Percentiles rank a stretch among this genome's conserved stretches.
phyloP scores from a whole-genome alignment of 2,888 invertebrate species.

The Sminthurinus aureus region DNA sequence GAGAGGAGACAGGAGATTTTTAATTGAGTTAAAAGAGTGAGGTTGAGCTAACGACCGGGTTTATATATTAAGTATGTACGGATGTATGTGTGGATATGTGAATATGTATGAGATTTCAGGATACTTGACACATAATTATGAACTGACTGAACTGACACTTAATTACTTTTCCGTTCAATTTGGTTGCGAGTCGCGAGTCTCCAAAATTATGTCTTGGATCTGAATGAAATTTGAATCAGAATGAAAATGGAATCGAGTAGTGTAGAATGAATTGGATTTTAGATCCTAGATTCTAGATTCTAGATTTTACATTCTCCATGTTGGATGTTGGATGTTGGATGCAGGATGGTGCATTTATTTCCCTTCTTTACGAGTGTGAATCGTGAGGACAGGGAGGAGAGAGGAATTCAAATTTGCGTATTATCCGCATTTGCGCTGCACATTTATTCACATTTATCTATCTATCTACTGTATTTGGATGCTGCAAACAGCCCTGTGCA shows the following conservation, averaged over 20 bases:
- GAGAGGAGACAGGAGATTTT: too few species aligned
- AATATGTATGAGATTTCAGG: neutral
- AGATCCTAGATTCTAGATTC: neutral
- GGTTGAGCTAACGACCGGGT: too few species aligned
- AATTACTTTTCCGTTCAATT: neutral
- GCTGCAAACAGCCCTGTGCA: too few species aligned
- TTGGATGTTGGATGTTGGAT: neutral
- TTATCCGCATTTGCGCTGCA: constrained; percentile 16
- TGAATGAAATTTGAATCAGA: neutral
- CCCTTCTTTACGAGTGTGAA: constrained; percentile 12
- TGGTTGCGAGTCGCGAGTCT: neutral
- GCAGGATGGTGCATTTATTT: neutral
- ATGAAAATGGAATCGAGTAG: neutral
- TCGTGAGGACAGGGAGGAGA: neutral
- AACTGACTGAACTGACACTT: neutral
- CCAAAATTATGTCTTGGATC: neutral
- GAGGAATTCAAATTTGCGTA: constrained; percentile 28
- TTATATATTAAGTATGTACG: too few species aligned
- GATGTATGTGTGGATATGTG: too few species aligned
- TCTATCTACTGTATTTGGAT: too few species aligned
- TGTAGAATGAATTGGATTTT: neutral
- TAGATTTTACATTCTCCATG: neutral
- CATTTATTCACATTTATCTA: too few species aligned
- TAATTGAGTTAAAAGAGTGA: too few species aligned
- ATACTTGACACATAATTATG: neutral